Conservation (phyloP, 2,888 invertebrate species). For the Drosophila testacea region DNA sequence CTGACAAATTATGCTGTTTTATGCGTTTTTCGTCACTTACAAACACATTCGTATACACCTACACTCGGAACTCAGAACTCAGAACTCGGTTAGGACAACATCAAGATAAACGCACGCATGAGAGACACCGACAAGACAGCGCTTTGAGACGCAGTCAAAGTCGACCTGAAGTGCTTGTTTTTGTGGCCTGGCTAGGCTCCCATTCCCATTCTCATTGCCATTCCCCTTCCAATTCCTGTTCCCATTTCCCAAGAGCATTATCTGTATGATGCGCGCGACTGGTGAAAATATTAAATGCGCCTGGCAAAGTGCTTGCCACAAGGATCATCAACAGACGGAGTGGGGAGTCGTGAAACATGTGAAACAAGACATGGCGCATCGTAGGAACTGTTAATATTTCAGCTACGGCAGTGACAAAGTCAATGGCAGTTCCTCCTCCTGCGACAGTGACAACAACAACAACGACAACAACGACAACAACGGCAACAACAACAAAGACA, state of each 20-base stretch:
- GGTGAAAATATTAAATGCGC: slow-evolving; percentile 72
- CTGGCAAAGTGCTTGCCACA: slow-evolving; percentile 54
- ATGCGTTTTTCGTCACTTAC: slow-evolving; percentile 70
- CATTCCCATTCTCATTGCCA: neutral
- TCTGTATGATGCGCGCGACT: slow-evolving; percentile 46
- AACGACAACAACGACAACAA: slow-evolving; percentile 5
- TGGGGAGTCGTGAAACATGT: slow-evolving; percentile 31
- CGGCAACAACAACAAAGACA: slow-evolving; percentile 2
- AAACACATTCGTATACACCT: slow-evolving; percentile 9
- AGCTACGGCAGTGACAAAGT: slow-evolving; percentile 57
- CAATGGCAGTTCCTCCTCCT: slow-evolving; percentile 26
- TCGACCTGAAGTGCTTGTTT: slow-evolving; percentile 62
- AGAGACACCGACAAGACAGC: slow-evolving; percentile 44
- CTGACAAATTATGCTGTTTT: slow-evolving; percentile 80
- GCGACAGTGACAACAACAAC: slow-evolving; percentile 13
- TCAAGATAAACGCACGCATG: slow-evolving; percentile 66
- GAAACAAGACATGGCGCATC: slow-evolving; percentile 54
- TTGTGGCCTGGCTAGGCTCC: slow-evolving; percentile 52
- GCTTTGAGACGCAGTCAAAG: slow-evolving; percentile 35
- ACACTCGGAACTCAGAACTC: neutral
- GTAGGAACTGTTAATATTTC: slow-evolving; percentile 73
- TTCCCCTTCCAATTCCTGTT: slow-evolving; percentile 6
- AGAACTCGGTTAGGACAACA: slow-evolving; percentile 32
- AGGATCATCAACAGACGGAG: slow-evolving; percentile 39
- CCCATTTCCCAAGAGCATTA: slow-evolving; percentile 73